Conservation (phyloP, 2,888 invertebrate genomes). For the Hydropsyche betteni region DNA sequence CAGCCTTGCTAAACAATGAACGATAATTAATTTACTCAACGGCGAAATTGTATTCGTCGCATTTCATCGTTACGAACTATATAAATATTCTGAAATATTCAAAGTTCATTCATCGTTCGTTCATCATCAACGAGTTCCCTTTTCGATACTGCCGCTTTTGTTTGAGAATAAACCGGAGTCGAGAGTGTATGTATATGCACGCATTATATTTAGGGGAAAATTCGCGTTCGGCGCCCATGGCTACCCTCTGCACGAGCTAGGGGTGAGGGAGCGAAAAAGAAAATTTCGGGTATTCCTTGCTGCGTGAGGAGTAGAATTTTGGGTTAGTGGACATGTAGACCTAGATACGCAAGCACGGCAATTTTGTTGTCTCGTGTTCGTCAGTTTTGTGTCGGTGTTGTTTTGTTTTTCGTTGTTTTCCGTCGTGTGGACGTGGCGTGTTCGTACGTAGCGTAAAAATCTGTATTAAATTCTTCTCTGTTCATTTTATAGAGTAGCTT, state of each 20-base stretch:
- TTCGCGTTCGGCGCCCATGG: constrained; percentile 46
- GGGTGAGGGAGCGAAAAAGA: constrained; percentile 52
- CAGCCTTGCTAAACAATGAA: no score
- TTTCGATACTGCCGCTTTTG: no score
- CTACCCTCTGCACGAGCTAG: constrained; percentile 34
- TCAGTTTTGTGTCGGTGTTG: constrained; percentile 67
- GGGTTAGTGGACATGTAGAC: constrained; percentile 70
- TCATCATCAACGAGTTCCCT: no score
- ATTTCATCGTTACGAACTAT: no score
- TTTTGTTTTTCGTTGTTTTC: constrained; percentile 54
- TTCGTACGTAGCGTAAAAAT: constrained; percentile 10
- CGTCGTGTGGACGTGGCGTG: constrained; percentile 39
- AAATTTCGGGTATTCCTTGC: constrained; percentile 50
- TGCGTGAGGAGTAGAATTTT: constrained; percentile 56
- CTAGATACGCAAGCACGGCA: constrained; percentile 69
- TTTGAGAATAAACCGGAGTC: no score
- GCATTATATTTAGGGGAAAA: constrained; percentile 18
- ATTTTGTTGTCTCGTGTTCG: constrained; percentile 67
- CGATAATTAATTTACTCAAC: no score
- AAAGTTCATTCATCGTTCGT: neutral
- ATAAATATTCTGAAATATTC: neutral
- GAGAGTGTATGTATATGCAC: neutral
- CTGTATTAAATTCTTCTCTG: constrained; percentile 2
- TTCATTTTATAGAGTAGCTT: neutral
- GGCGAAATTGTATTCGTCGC: no score